Conservation (phyloP, 2,797 vertebrate genomes). For the Eleutherodactylus coqui region DNA sequence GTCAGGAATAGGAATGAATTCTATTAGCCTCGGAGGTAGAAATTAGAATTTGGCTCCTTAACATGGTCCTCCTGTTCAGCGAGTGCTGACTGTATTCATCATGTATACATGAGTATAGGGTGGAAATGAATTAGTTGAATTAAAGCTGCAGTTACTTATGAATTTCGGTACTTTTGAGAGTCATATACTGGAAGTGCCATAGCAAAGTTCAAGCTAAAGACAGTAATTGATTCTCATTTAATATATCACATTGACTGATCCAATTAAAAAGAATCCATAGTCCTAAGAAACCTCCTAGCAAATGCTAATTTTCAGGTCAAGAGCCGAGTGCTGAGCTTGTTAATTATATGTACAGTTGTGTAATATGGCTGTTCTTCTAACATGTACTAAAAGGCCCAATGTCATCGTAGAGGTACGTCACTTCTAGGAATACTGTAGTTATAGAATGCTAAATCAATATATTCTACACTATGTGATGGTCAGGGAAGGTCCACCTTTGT, state of each 20-base stretch:
- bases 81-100: neutral
- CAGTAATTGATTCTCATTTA: conserved; percentile 15
- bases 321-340: neutral
- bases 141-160: neutral
- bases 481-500: too few relatives aligned
- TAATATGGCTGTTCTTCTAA: neutral
- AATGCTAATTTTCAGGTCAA: neutral
- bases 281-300: neutral
- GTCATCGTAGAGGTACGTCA: neutral
- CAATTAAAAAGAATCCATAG: conserved; percentile 9
- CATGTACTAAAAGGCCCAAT: neutral
- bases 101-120: neutral
- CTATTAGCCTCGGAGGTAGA: neutral
- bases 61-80: neutral
- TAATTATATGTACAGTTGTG: neutral
- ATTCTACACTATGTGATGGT: neutral
- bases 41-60: neutral
- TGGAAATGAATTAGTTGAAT: neutral
- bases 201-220: neutral
- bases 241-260: conserved; percentile 19
- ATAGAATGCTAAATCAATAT: neutral
- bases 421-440: neutral
- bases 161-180: neutral
- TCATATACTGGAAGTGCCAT: neutral
- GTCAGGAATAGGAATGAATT: neutral